Conservation (phyloP, 2,888 invertebrate genomes). For the Drosophila mettleri region DNA sequence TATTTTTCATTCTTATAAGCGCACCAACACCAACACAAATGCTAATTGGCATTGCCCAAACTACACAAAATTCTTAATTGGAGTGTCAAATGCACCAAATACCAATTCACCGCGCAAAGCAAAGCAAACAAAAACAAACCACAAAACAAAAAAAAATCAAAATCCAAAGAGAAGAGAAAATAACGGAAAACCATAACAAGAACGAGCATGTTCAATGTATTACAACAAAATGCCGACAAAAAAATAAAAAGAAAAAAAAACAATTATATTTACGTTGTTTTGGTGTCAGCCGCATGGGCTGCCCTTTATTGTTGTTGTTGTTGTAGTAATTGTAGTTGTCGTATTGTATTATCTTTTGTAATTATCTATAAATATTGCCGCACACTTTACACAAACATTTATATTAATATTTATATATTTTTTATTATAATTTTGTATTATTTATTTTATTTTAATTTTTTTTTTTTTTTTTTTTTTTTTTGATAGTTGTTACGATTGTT, state of each 20-base stretch:
- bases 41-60: constrained; percentile 65
- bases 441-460: constrained; percentile 5
- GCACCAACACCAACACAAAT: constrained; percentile 36
- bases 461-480: constrained; percentile 3
- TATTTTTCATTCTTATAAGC: constrained; percentile 65
- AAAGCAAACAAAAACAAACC: constrained; percentile 23
- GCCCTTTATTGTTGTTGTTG: constrained; percentile 20
- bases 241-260: constrained; percentile 9
- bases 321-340: constrained; percentile 19
- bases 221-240: constrained; percentile 54
- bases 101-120: constrained; percentile 8
- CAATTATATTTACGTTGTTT: constrained; percentile 65
- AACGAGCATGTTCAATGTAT: constrained; percentile 23
- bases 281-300: constrained; percentile 32
- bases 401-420: constrained; percentile 10
- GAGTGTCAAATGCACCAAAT: constrained; percentile 24
- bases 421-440: constrained; percentile 2
- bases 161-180: constrained; percentile 28
- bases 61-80: constrained; percentile 29
- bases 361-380: constrained; percentile 34
- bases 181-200: constrained; percentile 29
- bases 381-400: constrained; percentile 32
- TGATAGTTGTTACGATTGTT: constrained; percentile 42
- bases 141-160: constrained; percentile 2
- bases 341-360: constrained; percentile 50